Percentiles rank a stretch among this genome's conserved stretches.
Evolutionary conservation across 2,888 invertebrate genomes (phyloP).

Genomic region (Lacanobia oleracea): DNA sequence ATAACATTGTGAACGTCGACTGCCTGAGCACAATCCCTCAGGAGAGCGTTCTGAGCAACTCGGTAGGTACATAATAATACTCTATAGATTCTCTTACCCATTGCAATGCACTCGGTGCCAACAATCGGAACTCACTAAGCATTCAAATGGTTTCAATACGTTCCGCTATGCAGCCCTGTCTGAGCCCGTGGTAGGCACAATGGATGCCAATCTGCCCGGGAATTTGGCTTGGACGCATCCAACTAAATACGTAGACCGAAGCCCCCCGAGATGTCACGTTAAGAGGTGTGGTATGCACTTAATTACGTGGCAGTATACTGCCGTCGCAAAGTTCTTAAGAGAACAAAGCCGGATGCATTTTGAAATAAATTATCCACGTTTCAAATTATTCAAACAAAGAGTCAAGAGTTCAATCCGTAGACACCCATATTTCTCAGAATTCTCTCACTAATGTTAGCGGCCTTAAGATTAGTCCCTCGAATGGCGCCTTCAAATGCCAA

Average conservation of each 20-base stretch:
- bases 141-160: constrained; percentile 85
- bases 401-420: constrained; percentile 36
- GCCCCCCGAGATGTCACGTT: constrained; percentile 52
- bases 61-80: constrained; percentile 58
- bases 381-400: constrained; percentile 26
- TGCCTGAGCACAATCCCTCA: constrained; percentile 41
- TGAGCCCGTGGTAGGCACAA: constrained; percentile 79
- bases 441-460: constrained; percentile 66
- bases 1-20: constrained; percentile 1
- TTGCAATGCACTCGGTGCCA: constrained; percentile 65
- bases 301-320: constrained; percentile 55
- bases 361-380: constrained; percentile 16
- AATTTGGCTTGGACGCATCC: constrained; percentile 83
- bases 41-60: constrained; percentile 40
- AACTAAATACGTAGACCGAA: constrained; percentile 38
- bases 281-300: constrained; percentile 58
- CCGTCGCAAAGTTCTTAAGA: constrained; percentile 13
- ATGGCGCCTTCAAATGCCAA: constrained; percentile 77
- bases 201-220: constrained; percentile 86
- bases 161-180: constrained; percentile 74
- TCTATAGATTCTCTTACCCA: constrained; percentile 62
- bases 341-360: neutral
- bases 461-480: constrained; percentile 73
- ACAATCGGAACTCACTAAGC: constrained; percentile 84
- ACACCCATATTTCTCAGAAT: constrained; percentile 55